These are phyloP conservation scores for Trachythela sp. DNA, from an alignment of 64 coral and sea anemone genomes.

Conservation along the genomic window DNA sequence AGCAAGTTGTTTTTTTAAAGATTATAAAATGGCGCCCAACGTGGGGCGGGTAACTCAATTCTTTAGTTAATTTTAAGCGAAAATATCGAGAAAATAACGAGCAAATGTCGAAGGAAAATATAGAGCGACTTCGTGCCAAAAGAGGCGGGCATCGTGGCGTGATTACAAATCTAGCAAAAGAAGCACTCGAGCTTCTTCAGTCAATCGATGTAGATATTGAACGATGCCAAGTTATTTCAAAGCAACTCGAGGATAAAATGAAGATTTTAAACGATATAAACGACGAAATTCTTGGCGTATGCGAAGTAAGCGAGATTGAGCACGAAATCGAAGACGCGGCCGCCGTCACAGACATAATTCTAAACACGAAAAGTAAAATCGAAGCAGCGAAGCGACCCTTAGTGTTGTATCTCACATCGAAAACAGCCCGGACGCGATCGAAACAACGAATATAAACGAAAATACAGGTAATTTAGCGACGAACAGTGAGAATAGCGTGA, in stretches of 20 bases:
- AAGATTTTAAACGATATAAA: conserved; percentile 28
- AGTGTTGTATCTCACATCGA: neutral
- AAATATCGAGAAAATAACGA: no score
- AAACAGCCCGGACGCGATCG: neutral
- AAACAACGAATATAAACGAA: neutral
- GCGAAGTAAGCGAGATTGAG: conserved; percentile 39
- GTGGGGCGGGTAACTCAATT: neutral
- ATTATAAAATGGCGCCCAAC: conserved; percentile 8
- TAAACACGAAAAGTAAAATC: neutral
- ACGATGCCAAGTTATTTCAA: neutral
- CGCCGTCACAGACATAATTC: conserved; percentile 6
- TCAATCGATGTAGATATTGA: neutral
- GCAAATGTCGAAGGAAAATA: conserved; percentile 9
- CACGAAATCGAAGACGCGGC: conserved; percentile 42
- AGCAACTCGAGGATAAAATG: neutral
- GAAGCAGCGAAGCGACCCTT: neutral
- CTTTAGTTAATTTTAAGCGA: no score
- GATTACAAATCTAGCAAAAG: neutral
- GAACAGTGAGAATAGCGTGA: conserved; percentile 1
- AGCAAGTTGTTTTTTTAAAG: no score
- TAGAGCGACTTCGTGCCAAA: conserved; percentile 8
- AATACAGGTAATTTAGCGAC: neutral
- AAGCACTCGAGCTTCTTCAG: neutral
- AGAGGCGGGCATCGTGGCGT: neutral
- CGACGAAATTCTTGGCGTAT: conserved; percentile 32